These are phyloP conservation scores for Pseudochromis fuscus DNA, from an alignment of 2,797 vertebrate species.

Conservation along the genomic window DNA sequence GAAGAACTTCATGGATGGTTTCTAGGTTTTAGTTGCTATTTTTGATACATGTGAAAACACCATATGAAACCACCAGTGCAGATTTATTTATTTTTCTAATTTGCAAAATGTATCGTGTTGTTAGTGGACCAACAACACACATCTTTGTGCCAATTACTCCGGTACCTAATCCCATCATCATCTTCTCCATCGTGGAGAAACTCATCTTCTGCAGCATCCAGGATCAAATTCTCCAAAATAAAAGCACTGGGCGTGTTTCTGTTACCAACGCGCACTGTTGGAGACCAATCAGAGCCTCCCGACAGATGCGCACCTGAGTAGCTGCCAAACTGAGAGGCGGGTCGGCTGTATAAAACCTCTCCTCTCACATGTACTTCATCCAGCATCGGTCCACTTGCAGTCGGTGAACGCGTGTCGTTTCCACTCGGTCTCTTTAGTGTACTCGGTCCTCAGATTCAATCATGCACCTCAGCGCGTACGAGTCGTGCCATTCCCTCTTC, in stretches of 20 bases:
- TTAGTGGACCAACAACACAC: background rate
- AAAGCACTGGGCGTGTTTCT: constrained; percentile 57
- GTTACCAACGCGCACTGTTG: background rate
- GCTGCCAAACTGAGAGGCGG: constrained; percentile 83
- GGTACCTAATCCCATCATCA: constrained; percentile 20
- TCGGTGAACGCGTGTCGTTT: background rate
- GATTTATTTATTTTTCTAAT: too few species aligned
- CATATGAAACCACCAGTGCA: too few species aligned
- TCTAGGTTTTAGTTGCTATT: too few species aligned
- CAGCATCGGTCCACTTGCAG: constrained; percentile 8
- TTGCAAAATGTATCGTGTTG: background rate
- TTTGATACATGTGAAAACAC: too few species aligned
- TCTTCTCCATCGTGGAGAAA: constrained; percentile 6
- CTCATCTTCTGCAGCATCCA: constrained; percentile 6
- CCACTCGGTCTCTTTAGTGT: background rate
- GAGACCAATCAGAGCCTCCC: constrained; percentile 84
- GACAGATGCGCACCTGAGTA: constrained; percentile 89
- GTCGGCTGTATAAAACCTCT: constrained; percentile 63
- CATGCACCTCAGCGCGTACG: constrained; percentile 88
- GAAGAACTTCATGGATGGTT: too few species aligned
- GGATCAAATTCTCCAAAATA: constrained; percentile 4
- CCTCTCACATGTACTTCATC: background rate
- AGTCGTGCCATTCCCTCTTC: constrained; percentile 85
- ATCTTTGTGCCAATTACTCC: constrained; percentile 6
- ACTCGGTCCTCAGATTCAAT: constrained; percentile 14